Base-by-base conservation (phyloP, 2,888 invertebrate genomes). In the Melanostoma mellinum region DNA sequence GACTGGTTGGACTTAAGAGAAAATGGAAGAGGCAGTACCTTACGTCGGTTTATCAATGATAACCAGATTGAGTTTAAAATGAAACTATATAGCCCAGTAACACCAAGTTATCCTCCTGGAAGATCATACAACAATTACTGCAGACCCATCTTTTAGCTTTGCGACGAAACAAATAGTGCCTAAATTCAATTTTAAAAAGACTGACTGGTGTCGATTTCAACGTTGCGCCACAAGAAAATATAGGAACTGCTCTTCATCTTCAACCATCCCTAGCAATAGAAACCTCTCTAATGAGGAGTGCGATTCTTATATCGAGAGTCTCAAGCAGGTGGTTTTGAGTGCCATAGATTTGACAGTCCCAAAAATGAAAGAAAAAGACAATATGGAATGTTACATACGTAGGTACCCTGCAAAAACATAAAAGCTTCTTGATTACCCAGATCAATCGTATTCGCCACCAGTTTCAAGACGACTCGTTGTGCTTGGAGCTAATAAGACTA, bases 21-120 rank as follows among this genome's bases (percentile, higher is more conserved):
- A 3, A 63, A 73, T 4, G 36, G 9, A 46, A 68, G 67, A 58
- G 74, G 74, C 35, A 67, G 4, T 3, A 48, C 52, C 35, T 32
- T 60, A 35, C 33, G 55, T 2, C 9, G 10, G 1, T 72, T 60
- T 53, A 4, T 73, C 2, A 36, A 55, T 0, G 55, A 55, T 4
- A 65, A 65, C 50, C 42, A 58, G 20, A 58, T 71, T 5, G 20
- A 20, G 20, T 20, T 20, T 20, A 20, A 20, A 20, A 20, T 20
- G 20, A 20, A 20, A 20, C 20, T 20, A 20, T 20, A 20, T 20
- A 20, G 20, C 20, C 20, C 20, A 20, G 20, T 20, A 20, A 20
- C 20, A 20, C 20, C 20, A 20, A 20, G 20, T 20, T 20, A 20
- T 20, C 20, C 20, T 20, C 20, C 20, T 20, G 20, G 20, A 20